These are phyloP conservation scores for Ectemnius cavifrons DNA, from an alignment of 2,888 invertebrate species.

Conservation along the genomic window DNA sequence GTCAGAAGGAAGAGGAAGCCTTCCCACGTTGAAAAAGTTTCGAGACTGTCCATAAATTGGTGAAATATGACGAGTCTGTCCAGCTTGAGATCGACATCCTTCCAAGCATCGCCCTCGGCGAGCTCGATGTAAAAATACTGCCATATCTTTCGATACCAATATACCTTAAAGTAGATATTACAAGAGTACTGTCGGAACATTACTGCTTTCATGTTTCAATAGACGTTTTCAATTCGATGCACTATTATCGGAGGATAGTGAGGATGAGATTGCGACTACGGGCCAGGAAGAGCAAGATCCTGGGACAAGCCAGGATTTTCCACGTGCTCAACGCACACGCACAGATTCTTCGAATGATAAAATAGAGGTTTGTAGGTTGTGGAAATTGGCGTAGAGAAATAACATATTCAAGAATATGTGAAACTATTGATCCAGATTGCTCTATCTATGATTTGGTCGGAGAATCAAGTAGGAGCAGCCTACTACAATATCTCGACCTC, in stretches of 20 bases:
- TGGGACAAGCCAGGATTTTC: too few relatives aligned
- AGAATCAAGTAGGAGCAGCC: slow-evolving; percentile 86
- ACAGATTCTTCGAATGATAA: neutral
- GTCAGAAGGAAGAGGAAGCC: neutral
- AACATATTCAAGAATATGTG: neutral
- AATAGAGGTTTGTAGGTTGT: neutral
- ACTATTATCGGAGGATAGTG: slow-evolving; percentile 57
- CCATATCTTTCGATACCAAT: neutral
- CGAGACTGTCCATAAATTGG: too few relatives aligned
- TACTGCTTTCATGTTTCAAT: neutral
- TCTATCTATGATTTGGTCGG: slow-evolving; percentile 83
- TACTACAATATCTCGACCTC: slow-evolving; percentile 84
- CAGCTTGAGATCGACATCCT: neutral
- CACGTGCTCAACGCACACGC: neutral
- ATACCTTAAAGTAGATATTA: neutral
- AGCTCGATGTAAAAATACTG: neutral
- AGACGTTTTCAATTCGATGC: slow-evolving; percentile 58
- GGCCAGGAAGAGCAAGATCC: neutral
- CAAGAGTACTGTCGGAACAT: neutral
- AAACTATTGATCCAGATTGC: slow-evolving; percentile 77
- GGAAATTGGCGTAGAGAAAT: too few relatives aligned
- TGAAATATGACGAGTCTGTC: neutral
- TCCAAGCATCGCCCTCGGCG: neutral
- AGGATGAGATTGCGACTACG: slow-evolving; percentile 38
- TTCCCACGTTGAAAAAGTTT: neutral